Percentiles rank a stretch among this genome's conserved stretches.
phyloP scores from a whole-genome alignment of 2,113 vertebrate genomes.

The Mungos mungo region DNA sequence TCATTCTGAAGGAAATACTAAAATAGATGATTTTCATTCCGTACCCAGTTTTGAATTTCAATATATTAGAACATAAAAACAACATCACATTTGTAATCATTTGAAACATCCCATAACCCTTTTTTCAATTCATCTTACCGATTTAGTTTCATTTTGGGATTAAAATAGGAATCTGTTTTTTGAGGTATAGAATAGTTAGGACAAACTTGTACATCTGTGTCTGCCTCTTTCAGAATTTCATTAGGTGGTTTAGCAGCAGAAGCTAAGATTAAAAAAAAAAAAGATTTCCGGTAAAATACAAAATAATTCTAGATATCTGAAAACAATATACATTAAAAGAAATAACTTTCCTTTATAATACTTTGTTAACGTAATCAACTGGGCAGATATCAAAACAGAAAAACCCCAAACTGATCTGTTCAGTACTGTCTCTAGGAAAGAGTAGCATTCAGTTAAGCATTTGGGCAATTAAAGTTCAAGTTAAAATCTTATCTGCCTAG shows the following conservation, averaged over 20 bases:
- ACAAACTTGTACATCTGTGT: conserved; percentile 95
- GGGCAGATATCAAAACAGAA: background rate
- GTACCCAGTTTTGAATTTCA: conserved; percentile 31
- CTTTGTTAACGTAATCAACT: conserved; percentile 13
- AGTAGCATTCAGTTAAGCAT: background rate
- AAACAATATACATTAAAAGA: background rate
- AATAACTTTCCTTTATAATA: conserved; percentile 21
- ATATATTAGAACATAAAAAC: conserved; percentile 4
- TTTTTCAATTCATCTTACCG: conserved; percentile 86
- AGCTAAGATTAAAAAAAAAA: conserved; percentile 69
- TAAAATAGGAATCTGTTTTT: conserved; percentile 98
- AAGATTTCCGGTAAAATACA: conserved; percentile 32
- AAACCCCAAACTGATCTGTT: background rate
- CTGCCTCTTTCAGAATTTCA: conserved; percentile 93
- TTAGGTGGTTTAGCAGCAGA: conserved; percentile 82
- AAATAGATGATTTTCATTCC: conserved; percentile 30
- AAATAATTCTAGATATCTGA: conserved; percentile 2
- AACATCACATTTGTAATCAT: background rate
- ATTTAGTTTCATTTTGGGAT: conserved; percentile 99
- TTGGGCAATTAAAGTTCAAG: background rate
- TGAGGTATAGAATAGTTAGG: conserved; percentile 94
- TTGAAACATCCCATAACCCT: background rate
- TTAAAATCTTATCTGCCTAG: conserved; percentile 34
- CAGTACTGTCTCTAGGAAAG: background rate
- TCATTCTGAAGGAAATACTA: conserved; percentile 44